phyloP scores from a whole-genome alignment of 2,113 vertebrate species.

The Psilopsiagon aurifrons region DNA sequence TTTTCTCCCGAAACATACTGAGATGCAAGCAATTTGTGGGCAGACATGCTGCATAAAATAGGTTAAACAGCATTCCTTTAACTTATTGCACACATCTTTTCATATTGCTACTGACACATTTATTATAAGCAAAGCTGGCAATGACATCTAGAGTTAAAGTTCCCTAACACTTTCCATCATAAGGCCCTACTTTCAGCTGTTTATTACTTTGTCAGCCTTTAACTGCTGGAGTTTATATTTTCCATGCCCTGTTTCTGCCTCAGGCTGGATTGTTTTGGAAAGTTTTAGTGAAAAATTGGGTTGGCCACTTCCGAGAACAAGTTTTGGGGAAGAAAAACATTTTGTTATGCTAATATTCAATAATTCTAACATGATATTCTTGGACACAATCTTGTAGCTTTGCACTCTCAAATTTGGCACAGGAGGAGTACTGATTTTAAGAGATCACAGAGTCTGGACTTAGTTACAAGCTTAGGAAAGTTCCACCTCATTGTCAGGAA shows the following conservation, averaged over 20 bases:
- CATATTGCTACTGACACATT: constrained; percentile 51
- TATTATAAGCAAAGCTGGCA: constrained; percentile 54
- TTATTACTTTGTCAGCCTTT: constrained; percentile 46
- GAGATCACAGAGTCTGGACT: background rate
- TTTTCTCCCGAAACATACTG: background rate
- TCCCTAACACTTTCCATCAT: constrained; percentile 27
- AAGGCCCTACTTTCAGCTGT: constrained; percentile 42
- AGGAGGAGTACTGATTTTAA: background rate
- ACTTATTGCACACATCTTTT: constrained; percentile 12
- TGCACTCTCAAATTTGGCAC: background rate
- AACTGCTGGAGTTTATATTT: constrained; percentile 26
- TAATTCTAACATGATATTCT: background rate
- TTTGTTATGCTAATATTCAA: background rate
- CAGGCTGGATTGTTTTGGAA: constrained; percentile 14
- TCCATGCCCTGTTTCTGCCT: background rate
- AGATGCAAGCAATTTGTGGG: constrained; percentile 26
- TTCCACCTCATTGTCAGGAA: background rate
- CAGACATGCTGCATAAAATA: background rate
- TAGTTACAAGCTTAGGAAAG: background rate
- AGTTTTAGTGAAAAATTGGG: constrained; percentile 26
- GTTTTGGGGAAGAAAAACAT: background rate
- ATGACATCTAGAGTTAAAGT: constrained; percentile 50
- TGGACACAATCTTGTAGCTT: background rate
- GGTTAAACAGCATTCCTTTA: constrained; percentile 4
- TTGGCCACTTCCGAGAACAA: background rate